Conservation (phyloP, 1,140 invertebrate genomes). For the Microplitis demolitor region DNA sequence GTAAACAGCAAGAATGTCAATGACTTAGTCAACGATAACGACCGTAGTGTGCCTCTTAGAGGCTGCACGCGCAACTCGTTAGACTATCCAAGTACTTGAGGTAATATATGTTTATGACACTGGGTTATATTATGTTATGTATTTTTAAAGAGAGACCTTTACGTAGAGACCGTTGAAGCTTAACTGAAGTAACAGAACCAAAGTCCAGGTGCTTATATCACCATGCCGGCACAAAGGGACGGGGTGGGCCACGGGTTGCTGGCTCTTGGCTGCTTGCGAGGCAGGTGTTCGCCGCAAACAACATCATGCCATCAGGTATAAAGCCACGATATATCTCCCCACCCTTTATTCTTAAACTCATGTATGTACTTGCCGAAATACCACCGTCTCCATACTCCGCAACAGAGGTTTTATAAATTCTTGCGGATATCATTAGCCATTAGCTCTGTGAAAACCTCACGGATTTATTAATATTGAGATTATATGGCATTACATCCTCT, state of each 20-base stretch:
- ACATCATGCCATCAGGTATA: slow-evolving; percentile 20
- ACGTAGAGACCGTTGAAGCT: slow-evolving; percentile 5
- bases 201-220: slow-evolving; percentile 30
- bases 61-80: too few relatives aligned
- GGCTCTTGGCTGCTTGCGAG: neutral
- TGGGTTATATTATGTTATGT: too few relatives aligned
- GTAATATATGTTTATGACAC: too few relatives aligned
- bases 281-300: slow-evolving; percentile 26
- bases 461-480: too few relatives aligned
- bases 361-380: neutral
- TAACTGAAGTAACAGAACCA: slow-evolving; percentile 14
- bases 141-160: neutral
- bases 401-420: too few relatives aligned
- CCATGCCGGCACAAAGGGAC: slow-evolving; percentile 16
- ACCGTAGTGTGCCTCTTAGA: too few relatives aligned
- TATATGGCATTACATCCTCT: too few relatives aligned
- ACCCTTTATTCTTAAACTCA: neutral
- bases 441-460: too few relatives aligned
- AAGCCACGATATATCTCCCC: slow-evolving; percentile 9
- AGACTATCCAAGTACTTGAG: too few relatives aligned
- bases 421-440: too few relatives aligned
- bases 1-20: neutral
- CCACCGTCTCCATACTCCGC: neutral
- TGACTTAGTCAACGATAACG: neutral
- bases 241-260: slow-evolving; percentile 4